These are phyloP conservation scores for Alfaro cultratus DNA, from an alignment of 2,797 vertebrate genomes.

Conservation along the genomic window DNA sequence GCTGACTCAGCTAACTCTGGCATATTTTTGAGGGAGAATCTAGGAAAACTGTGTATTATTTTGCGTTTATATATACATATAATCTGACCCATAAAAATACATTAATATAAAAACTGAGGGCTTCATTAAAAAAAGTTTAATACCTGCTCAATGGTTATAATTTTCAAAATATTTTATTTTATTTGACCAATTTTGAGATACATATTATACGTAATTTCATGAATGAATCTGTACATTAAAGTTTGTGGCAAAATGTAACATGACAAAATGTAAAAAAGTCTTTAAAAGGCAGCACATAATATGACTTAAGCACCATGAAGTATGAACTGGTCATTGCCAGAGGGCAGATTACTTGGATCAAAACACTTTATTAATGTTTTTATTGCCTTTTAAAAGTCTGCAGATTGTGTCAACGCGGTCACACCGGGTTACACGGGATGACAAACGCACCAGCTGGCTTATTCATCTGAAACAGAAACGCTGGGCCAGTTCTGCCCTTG, in stretches of 20 bases:
- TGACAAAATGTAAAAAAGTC: not conserved
- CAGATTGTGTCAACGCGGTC: constrained; percentile 18
- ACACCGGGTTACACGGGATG: constrained; percentile 13
- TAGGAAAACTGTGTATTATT: too few relatives aligned
- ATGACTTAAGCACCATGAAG: constrained; percentile 19
- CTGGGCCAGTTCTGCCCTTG: constrained; percentile 61
- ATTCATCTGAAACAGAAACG: constrained; percentile 49
- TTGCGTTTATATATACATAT: too few relatives aligned
- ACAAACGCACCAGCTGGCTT: constrained; percentile 26
- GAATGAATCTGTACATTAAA: not conserved
- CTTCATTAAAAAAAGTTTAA: not conserved
- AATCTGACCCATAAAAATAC: too few relatives aligned
- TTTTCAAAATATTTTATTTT: not conserved
- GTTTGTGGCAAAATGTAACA: not conserved
- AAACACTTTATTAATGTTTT: constrained; percentile 38
- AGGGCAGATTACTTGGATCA: constrained; percentile 30
- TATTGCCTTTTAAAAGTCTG: constrained; percentile 39
- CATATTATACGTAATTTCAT: not conserved
- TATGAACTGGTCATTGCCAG: constrained; percentile 13
- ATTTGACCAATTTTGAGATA: not conserved
- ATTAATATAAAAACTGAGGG: not conserved
- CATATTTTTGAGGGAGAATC: too few relatives aligned
- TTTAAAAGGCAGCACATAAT: not conserved
- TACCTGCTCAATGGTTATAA: not conserved
- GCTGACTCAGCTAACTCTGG: too few relatives aligned